Evolutionary conservation across 2,888 invertebrate genomes (phyloP).

Genomic region (Acronicta leporina): DNA sequence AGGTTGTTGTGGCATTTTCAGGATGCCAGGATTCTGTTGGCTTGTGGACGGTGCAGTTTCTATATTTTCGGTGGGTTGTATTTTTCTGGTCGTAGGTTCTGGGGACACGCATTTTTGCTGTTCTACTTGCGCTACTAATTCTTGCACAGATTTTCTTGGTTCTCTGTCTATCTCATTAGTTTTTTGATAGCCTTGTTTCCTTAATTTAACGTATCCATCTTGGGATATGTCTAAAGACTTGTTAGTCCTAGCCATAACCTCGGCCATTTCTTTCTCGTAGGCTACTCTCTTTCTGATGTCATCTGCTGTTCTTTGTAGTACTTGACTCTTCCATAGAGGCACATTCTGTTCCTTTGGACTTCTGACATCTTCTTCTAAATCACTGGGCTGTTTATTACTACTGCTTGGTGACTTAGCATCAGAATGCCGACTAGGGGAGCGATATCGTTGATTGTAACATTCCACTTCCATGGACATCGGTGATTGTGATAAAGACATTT

Average conservation of each 20-base stretch:
- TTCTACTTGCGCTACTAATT: conserved; percentile 90
- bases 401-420: conserved; percentile 75
- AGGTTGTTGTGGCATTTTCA: conserved; percentile 85
- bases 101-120: conserved; percentile 81
- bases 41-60: conserved; percentile 64
- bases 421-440: conserved; percentile 76
- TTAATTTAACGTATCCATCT: conserved; percentile 85
- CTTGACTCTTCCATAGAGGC: conserved; percentile 83
- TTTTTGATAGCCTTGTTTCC: conserved; percentile 75
- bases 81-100: conserved; percentile 74
- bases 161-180: conserved; percentile 67
- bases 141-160: conserved; percentile 89
- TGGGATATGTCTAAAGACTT: conserved; percentile 84
- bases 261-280: conserved; percentile 81
- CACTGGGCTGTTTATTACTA: conserved; percentile 64
- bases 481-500: conserved; percentile 78
- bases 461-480: conserved; percentile 77
- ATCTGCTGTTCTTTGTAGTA: conserved; percentile 83
- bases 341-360: conserved; percentile 64
- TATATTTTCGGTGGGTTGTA: conserved; percentile 70
- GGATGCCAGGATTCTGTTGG: conserved; percentile 68
- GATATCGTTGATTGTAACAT: conserved; percentile 72
- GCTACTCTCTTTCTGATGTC: conserved; percentile 81
- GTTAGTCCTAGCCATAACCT: conserved; percentile 69
- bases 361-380: conserved; percentile 69